These are phyloP conservation scores for Margarornis squamiger DNA, from an alignment of 2,797 vertebrate genomes.

Conservation along the genomic window DNA sequence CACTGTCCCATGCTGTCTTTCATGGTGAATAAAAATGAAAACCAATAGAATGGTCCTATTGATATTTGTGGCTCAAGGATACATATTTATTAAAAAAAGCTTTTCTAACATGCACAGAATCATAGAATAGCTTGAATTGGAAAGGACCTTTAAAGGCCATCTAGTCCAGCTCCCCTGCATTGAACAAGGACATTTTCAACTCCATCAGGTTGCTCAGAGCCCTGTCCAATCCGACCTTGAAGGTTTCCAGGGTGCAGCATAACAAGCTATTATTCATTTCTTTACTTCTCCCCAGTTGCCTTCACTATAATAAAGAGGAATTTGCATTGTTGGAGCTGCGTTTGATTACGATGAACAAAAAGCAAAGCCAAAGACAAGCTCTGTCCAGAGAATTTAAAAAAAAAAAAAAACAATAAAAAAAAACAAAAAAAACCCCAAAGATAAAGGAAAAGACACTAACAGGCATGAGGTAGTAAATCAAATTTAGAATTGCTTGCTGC, in stretches of 20 bases:
- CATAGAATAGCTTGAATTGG: background rate
- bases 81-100: background rate
- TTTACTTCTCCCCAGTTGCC: background rate
- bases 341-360: background rate
- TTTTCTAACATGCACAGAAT: background rate
- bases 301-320: background rate
- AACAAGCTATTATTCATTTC: background rate
- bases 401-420: no score
- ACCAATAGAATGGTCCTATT: background rate
- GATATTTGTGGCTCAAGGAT: background rate
- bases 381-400: background rate
- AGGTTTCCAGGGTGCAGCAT: background rate
- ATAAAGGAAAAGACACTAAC: background rate
- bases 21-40: background rate
- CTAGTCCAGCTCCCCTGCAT: background rate
- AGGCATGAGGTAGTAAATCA: background rate
- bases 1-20: background rate
- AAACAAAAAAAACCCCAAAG: background rate
- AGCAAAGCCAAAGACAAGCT: background rate
- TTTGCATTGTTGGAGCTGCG: background rate
- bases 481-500: constrained; percentile 1
- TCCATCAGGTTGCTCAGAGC: background rate
- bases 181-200: background rate
- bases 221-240: background rate
- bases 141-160: background rate